phyloP scores from a whole-genome alignment of 2,113 vertebrate species.

The Podocnemis expansa region DNA sequence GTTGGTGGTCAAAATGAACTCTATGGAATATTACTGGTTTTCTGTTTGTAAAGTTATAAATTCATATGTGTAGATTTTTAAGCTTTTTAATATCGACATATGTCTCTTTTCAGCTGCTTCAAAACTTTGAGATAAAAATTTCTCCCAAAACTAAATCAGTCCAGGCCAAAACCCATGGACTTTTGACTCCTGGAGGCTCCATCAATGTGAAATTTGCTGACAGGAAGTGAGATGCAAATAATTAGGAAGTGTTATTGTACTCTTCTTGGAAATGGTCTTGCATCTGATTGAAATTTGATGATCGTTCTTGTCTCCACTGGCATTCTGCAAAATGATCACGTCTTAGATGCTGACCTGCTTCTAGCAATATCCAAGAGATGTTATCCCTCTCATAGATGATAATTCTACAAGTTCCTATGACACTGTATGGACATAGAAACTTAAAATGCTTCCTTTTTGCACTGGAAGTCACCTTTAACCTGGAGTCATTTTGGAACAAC shows the following conservation, averaged over 20 bases:
- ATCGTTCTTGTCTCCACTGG: not conserved
- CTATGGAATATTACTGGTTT: not conserved
- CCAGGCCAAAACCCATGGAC: conserved; percentile 87
- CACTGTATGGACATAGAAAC: not conserved
- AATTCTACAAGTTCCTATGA: not conserved
- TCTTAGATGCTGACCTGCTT: not conserved
- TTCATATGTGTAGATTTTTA: not conserved
- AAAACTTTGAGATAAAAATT: conserved; percentile 84
- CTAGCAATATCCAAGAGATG: not conserved
- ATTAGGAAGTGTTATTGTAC: not conserved
- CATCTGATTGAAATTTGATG: not conserved
- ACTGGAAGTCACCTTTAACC: not conserved
- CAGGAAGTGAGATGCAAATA: conserved; percentile 67
- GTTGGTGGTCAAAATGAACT: not conserved
- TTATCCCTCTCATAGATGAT: not conserved
- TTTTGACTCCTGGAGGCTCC: conserved; percentile 82
- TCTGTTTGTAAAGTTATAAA: not conserved
- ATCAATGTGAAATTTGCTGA: conserved; percentile 86
- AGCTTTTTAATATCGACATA: conserved; percentile 3
- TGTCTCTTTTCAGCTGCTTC: conserved; percentile 83
- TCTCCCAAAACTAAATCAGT: conserved; percentile 80
- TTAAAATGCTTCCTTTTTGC: not conserved
- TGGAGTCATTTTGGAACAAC: not conserved
- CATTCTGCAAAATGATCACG: not conserved
- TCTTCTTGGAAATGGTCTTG: conserved; percentile 29